Conservation (phyloP, 1,140 invertebrate species). For the Uloborus diversus region DNA sequence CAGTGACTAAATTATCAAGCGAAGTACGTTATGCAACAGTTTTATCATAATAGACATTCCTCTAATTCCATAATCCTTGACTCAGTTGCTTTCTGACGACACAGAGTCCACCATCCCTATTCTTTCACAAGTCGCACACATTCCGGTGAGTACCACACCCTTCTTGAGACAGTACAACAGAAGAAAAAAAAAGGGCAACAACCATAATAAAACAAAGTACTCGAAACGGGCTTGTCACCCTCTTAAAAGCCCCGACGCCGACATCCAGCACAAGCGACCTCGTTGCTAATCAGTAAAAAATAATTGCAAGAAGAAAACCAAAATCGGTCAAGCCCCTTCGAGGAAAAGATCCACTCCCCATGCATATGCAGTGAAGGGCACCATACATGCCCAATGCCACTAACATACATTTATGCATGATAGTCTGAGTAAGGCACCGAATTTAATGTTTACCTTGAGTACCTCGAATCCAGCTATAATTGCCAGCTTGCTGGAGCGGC, state of each 20-base stretch:
- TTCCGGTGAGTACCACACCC: neutral
- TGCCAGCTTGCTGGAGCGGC: neutral
- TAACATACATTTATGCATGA: constrained; percentile 32
- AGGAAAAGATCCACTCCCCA: neutral
- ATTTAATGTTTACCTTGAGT: constrained; percentile 33
- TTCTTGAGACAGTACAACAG: neutral
- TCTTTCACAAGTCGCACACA: too few species aligned
- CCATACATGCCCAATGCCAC: too few species aligned
- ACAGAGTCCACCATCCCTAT: too few species aligned
- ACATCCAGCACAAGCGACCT: neutral
- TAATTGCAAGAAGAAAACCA: neutral
- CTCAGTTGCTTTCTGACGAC: too few species aligned
- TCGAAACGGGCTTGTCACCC: constrained; percentile 12
- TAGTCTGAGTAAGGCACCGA: constrained; percentile 16
- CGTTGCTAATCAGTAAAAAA: neutral
- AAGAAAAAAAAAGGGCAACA: too few species aligned
- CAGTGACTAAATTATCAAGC: too few species aligned
- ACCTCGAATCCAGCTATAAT: constrained; percentile 2
- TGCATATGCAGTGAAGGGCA: too few species aligned
- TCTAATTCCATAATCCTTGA: too few species aligned
- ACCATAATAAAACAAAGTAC: constrained; percentile 16
- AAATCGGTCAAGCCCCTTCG: neutral
- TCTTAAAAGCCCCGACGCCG: neutral
- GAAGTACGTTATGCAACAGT: too few species aligned
- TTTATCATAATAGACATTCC: too few species aligned